Base-by-base conservation (phyloP, 2,797 vertebrate species). In the Lerista edwardsae region DNA sequence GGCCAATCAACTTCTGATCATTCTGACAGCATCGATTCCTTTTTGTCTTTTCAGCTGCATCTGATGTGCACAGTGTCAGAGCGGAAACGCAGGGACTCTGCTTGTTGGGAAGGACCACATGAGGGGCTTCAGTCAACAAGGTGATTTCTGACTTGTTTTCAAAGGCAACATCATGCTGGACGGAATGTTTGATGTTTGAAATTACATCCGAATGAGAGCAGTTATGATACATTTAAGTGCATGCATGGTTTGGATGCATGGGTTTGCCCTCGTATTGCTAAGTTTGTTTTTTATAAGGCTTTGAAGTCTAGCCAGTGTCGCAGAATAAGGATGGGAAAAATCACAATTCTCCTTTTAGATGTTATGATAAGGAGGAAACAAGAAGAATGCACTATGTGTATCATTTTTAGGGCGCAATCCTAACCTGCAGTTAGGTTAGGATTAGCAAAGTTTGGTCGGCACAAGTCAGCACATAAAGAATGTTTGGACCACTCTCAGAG, bases 11-110 rank as follows among this genome's bases (percentile, higher is more conserved):
- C 84, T 90, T 87, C 80, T 83, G 87, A 68, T 84, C 85, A 69
- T 89, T 88, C 34, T 88, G 80, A 86, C 57, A 91, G 51, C n/a
- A 62, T 55, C 81, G 82, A 61, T 88, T 83, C 80, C 47, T 87
- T 91, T 91, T 84, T 91, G 89, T 89, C 77, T 87, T 87, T 91
- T 85, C 89, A 91, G 90, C 69, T 85, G 25, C 67, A 82, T 87
- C 88, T 92, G 91, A 93, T 88, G 92, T 91, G 90, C 86, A 84
- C 80, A 87, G 6, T 69, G 86, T 84, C 69, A 69, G 71, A 69
- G 79, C 73, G 79, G 79, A 87, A 87, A 86, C 61, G 59, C 67
- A 67, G 67, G 79, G 23, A 9, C 39, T 75, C 3, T 0, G 0
- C 85, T 89, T 62, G 21, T 72, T 85, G 65, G 21, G 41, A 2